Base-by-base conservation (phyloP, 2,797 vertebrate genomes). In the Bradypodion ventrale region DNA sequence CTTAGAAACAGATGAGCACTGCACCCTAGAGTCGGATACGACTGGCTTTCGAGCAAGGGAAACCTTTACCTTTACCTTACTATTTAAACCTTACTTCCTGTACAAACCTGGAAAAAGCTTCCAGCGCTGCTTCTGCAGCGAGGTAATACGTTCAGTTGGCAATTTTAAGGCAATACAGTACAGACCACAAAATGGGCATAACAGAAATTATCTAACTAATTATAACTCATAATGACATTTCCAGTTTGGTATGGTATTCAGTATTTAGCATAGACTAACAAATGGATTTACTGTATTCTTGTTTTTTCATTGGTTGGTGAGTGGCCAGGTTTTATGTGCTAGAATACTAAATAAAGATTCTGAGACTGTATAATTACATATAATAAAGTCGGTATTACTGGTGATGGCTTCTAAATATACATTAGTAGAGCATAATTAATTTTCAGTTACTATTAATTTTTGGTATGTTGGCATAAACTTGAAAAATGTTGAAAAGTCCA, bases 401-500 rank as follows among this genome's bases (percentile, higher is more conserved):
- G 25, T 65, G 56, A 32, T 16, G 9, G 29, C 19, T 52, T 83
- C 66, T 29, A 40, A 75, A 65, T 82, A 35, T 66, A 52, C 62
- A 52, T 25, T 49, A 29, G 66, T 65, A 56, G 25, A 29, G 72
- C 46, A 29, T 66, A 75, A 66, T 40, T 83, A 83, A 37, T 21
- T 52, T 66, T 21, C 15, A 19, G 25, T 63, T 65, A 40, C 9
- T 70, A 16, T 81, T 29, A 25, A 42, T 44, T 81, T 81, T 37
- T 81, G 19, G 44, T 27, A 5, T 32, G n/a, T 82, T 82, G 40
- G 42, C 42, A 46, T 74, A 37, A 75, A 52, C 32, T 65, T 10
- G 32, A 82, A 63, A 82, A 52, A 16, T 73, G 42, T 74, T 65
- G 60, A 82, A 82, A 62, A 72, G 8, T 42, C 19, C n/a, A 42